These are phyloP conservation scores for Arctia plantaginis DNA, from an alignment of 2,888 invertebrate species.

Conservation along the genomic window DNA sequence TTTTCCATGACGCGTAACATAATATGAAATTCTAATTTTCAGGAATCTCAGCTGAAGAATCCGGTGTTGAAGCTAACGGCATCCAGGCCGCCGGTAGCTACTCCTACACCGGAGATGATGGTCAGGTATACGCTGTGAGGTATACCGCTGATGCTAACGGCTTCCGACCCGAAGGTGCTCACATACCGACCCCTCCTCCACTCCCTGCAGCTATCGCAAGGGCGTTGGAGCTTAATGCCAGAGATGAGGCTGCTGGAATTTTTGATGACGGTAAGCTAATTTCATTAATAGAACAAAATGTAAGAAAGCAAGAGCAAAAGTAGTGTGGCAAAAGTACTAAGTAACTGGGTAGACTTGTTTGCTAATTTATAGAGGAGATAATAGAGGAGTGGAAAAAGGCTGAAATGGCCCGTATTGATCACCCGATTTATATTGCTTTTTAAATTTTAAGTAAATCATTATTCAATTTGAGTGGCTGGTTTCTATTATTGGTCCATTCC, in stretches of 20 bases:
- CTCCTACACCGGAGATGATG: slow-evolving; percentile 88
- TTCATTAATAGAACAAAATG: neutral
- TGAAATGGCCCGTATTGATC: neutral
- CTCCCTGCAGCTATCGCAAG: slow-evolving; percentile 86
- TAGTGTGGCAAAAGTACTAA: too few species aligned
- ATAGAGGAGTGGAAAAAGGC: neutral
- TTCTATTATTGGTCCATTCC: neutral
- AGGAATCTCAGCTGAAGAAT: slow-evolving; percentile 80
- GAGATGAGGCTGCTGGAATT: slow-evolving; percentile 85
- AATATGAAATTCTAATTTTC: slow-evolving; percentile 9
- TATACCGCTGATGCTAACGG: slow-evolving; percentile 80
- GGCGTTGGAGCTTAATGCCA: slow-evolving; percentile 81
- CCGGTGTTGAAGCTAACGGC: slow-evolving; percentile 76
- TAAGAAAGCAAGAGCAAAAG: neutral
- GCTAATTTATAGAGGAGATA: neutral
- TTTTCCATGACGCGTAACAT: neutral
- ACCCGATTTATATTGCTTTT: neutral
- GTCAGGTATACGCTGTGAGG: slow-evolving; percentile 83
- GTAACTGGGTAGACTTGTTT: neutral
- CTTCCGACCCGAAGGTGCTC: slow-evolving; percentile 85
- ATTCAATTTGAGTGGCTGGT: neutral
- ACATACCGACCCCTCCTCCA: slow-evolving; percentile 87
- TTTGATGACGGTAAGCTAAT: slow-evolving; percentile 79
- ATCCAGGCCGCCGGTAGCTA: slow-evolving; percentile 86
- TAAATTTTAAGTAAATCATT: neutral